Evolutionary conservation across 2,888 invertebrate genomes (phyloP), one percentile per base, ranked within the genome.

Genomic region (Clunio marinus): DNA sequence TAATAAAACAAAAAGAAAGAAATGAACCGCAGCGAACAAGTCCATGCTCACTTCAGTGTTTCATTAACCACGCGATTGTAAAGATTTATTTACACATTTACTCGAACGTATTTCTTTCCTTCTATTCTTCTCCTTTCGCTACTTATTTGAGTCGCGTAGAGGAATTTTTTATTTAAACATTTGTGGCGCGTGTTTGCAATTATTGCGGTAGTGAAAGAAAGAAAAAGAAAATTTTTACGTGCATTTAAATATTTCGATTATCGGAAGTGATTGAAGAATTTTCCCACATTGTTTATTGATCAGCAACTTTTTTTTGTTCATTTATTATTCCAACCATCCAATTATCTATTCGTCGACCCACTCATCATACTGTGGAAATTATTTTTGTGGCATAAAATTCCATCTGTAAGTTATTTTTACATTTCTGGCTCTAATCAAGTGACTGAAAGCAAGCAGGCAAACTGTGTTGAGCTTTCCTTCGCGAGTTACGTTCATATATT

Each of bases 51-150:
- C 27, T 57, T 57, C 57, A 57, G 57, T 57, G 13, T 57, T 57
- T 57, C 27, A 57, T 57, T 57, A 57, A 57, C 57, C 24, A 4
- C 57, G 57, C 57, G 57, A 57, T 57, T 57, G 57, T 57, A 57
- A 25, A 57, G 57, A 57, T 57, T 57, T 57, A 57, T 57, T 57
- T 27, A 27, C 27, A 57, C 57, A 15, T 27, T n/a, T 22, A 22
- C 13, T 51, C 51, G 17, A 51, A 2, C 35, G 35, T 32, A 13
- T 5, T 32, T 32, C 35, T 5, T 5, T 8, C 7, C 7, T 32
- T 32, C 35, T 5, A 13, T 32, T 5, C 5, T 8, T 32, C 13
- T 32, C 13, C 35, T 32, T 32, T 3, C n/a, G 2, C 15, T 41
- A 41, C 15, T 32, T 41, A 41, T 41, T 41, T 41, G n/a, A 41